Conservation (phyloP, 2,113 vertebrate genomes). For the Bungarus multicinctus region DNA sequence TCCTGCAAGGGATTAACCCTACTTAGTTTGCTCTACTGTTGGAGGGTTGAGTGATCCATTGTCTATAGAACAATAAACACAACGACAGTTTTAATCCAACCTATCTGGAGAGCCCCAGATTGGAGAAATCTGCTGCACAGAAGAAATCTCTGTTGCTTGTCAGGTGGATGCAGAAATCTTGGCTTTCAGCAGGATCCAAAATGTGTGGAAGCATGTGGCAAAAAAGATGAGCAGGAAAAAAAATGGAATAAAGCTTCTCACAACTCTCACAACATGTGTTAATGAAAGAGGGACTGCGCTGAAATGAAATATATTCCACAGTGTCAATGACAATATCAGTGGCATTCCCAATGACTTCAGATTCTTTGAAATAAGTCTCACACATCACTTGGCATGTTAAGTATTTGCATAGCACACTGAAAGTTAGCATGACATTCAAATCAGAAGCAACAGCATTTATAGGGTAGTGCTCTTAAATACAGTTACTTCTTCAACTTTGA, state of each 20-base stretch:
- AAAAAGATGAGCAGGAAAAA: not conserved
- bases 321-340: not conserved
- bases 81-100: not conserved
- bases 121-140: not conserved
- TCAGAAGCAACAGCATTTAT: not conserved
- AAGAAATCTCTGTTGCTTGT: not conserved
- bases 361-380: not conserved
- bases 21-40: rapidly evolving
- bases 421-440: not conserved
- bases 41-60: not conserved
- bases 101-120: not conserved
- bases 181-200: not conserved
- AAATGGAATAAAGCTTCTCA: not conserved
- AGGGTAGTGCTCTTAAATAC: not conserved
- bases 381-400: too few relatives aligned
- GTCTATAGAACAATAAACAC: not conserved
- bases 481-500: not conserved
- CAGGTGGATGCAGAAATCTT: not conserved
- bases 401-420: not conserved
- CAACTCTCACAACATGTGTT: not conserved
- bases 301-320: not conserved
- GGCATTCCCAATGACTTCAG: not conserved
- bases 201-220: not conserved
- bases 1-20: not conserved
- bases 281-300: not conserved